Percentiles rank a stretch among this genome's conserved stretches.
These are phyloP conservation scores for Sibirionetta formosa DNA, from an alignment of 2,797 vertebrate genomes.

Conservation along the genomic window DNA sequence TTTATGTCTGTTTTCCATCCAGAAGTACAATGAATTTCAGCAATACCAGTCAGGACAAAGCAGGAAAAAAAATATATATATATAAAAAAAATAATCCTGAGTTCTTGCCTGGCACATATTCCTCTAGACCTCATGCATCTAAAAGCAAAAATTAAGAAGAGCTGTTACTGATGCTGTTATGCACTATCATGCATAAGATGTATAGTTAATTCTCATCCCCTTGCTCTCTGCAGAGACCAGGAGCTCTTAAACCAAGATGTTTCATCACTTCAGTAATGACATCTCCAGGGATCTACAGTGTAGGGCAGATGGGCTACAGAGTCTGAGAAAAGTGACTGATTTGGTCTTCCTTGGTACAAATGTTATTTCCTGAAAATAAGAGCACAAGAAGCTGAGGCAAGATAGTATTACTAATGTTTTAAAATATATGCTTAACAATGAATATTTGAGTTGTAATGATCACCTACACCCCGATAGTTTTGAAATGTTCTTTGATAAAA, in stretches of 20 bases:
- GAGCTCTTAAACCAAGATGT: constrained; percentile 6
- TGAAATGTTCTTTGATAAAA: background rate
- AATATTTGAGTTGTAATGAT: background rate
- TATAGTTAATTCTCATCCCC: constrained; percentile 20
- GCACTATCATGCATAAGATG: background rate
- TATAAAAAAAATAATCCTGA: background rate
- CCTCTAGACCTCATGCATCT: background rate
- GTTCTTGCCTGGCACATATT: background rate
- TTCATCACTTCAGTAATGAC: constrained; percentile 52
- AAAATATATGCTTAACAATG: background rate
- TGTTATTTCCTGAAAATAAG: background rate
- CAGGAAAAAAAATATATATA: background rate
- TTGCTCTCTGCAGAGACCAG: background rate
- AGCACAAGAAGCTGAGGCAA: background rate
- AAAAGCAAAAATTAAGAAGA: background rate
- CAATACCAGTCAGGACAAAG: background rate
- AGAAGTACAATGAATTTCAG: background rate
- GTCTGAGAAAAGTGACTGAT: background rate
- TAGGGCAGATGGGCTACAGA: background rate
- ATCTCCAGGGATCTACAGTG: constrained; percentile 1
- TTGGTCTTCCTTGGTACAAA: background rate
- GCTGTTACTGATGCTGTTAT: constrained; percentile 5
- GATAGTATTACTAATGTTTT: fast-evolving
- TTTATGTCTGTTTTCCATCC: background rate
- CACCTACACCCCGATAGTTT: background rate